Percentiles rank a stretch among this genome's conserved stretches.
These are phyloP conservation scores for Spatulosminthurus flaviceps DNA, from an alignment of 2,888 invertebrate genomes.

Conservation along the genomic window DNA sequence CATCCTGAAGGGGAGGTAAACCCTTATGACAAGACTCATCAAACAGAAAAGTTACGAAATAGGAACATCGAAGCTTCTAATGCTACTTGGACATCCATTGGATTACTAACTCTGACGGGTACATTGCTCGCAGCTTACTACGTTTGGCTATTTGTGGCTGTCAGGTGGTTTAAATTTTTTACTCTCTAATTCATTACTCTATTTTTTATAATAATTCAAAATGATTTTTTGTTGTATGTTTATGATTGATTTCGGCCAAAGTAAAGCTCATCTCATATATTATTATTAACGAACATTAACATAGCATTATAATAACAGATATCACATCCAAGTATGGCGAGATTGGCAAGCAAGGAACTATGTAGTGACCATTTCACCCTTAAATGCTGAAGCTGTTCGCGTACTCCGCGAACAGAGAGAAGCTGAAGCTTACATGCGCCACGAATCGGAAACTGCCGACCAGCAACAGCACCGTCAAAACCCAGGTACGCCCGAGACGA, in stretches of 20 bases:
- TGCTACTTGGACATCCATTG: slow-evolving; percentile 62
- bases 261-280: too few relatives aligned
- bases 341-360: slow-evolving; percentile 62
- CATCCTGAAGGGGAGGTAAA: not conserved
- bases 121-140: slow-evolving; percentile 60
- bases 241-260: too few relatives aligned
- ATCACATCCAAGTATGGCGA: slow-evolving; percentile 61
- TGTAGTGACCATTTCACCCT: slow-evolving; percentile 59
- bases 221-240: too few relatives aligned
- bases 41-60: not conserved
- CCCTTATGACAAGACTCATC: not conserved
- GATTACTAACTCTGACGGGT: slow-evolving; percentile 60
- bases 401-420: not conserved
- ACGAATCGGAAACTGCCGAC: too few relatives aligned
- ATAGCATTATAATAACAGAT: too few relatives aligned
- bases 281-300: too few relatives aligned
- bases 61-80: slow-evolving; percentile 55
- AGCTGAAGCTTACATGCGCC: not conserved
- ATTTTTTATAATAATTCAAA: slow-evolving; percentile 23
- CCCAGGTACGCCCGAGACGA: too few relatives aligned
- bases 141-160: slow-evolving; percentile 62
- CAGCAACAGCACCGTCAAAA: too few relatives aligned
- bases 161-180: too few relatives aligned
- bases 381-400: slow-evolving; percentile 26
- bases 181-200: too few relatives aligned